Evolutionary conservation across 2,888 invertebrate species (phyloP).

Genomic region (Agrotis ipsilon): DNA sequence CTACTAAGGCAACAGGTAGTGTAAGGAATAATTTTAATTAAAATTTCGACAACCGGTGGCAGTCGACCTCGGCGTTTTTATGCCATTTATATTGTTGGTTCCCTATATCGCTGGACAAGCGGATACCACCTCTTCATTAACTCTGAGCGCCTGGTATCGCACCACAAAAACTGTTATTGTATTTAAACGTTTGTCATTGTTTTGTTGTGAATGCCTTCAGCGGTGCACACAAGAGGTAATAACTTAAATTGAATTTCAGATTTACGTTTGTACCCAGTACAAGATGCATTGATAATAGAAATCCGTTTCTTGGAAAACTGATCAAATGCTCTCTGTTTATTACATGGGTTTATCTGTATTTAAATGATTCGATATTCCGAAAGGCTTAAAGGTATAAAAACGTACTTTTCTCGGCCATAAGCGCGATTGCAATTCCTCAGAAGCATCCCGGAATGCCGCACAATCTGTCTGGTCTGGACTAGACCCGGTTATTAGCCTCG

Average conservation of each 20-base stretch:
- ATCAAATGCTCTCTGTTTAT: conserved; percentile 6
- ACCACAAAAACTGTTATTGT: conserved; percentile 42
- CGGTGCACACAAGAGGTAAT: conserved; percentile 22
- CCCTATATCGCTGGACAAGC: conserved; percentile 43
- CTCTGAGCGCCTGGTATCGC: conserved; percentile 52
- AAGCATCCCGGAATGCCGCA: neutral
- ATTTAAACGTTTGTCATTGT: conserved; percentile 46
- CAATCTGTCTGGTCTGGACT: neutral
- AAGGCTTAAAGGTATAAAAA: neutral
- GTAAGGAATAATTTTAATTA: conserved; percentile 47
- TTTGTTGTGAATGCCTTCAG: conserved; percentile 4
- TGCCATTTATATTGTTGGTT: conserved; percentile 46
- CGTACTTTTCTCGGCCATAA: neutral
- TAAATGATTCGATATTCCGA: neutral
- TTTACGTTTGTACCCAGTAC: conserved; percentile 38
- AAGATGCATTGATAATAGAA: conserved; percentile 8
- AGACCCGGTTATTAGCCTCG: neutral
- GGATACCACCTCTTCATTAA: conserved; percentile 50
- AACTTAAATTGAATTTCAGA: conserved; percentile 49
- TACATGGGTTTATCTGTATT: conserved; percentile 7
- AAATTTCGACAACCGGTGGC: conserved; percentile 38
- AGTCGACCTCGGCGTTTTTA: conserved; percentile 61
- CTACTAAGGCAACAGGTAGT: conserved; percentile 42
- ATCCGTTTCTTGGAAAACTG: conserved; percentile 32
- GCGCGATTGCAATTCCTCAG: neutral